These are phyloP conservation scores for Pygathrix nemaeus DNA, from an alignment of 2,113 vertebrate species.

Conservation along the genomic window DNA sequence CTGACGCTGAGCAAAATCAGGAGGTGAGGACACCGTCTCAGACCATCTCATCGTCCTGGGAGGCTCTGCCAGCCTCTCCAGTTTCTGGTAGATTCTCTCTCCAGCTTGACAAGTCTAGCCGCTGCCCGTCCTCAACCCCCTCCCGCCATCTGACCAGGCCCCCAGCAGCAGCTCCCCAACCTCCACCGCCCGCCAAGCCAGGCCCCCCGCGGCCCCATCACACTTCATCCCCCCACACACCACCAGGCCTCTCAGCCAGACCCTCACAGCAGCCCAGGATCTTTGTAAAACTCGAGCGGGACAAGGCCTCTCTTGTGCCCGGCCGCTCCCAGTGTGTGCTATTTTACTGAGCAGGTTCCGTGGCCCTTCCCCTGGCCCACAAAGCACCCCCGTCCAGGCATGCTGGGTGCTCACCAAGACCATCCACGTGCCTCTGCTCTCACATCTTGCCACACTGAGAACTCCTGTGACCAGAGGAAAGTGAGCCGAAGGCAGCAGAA, in stretches of 20 bases:
- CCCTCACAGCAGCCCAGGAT: neutral
- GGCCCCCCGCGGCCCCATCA: neutral
- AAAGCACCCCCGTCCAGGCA: neutral
- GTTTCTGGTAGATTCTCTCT: rapidly evolving
- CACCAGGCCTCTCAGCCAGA: neutral
- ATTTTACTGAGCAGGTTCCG: neutral
- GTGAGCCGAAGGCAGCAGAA: no score
- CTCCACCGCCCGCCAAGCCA: neutral
- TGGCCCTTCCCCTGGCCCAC: neutral
- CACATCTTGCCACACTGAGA: neutral
- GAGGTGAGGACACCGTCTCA: slow-evolving; percentile 85
- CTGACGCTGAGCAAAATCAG: slow-evolving; percentile 97
- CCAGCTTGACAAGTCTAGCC: neutral
- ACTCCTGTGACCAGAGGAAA: no score
- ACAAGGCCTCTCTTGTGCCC: neutral
- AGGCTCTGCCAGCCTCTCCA: neutral
- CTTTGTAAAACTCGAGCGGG: neutral
- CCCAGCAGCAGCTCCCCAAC: rapidly evolving
- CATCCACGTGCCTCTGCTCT: neutral
- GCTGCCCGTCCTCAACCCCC: neutral
- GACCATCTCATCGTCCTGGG: neutral
- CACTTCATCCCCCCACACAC: rapidly evolving
- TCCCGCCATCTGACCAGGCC: neutral
- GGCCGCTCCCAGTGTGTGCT: neutral
- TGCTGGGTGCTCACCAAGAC: neutral